phyloP scores from a whole-genome alignment of 2,113 vertebrate species.

The Solenodon paradoxus region DNA sequence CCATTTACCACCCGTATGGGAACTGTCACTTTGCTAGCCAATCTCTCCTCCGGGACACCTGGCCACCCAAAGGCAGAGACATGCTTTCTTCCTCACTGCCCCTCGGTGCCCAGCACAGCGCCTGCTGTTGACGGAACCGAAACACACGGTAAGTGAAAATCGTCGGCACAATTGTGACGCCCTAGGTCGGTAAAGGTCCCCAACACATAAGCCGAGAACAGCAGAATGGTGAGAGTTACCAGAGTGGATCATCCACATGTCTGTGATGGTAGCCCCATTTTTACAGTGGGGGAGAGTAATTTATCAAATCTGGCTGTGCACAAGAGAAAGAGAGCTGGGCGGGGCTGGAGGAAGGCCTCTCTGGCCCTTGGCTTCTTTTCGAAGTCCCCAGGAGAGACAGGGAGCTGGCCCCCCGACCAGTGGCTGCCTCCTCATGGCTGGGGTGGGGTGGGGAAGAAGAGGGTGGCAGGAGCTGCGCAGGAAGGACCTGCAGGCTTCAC shows the following conservation, averaged over 20 bases:
- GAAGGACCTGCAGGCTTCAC: not conserved
- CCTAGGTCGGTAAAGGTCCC: not conserved
- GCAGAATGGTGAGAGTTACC: not conserved
- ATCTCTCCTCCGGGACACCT: not conserved
- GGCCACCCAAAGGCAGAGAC: not conserved
- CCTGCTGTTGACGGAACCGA: no score
- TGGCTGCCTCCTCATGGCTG: no score
- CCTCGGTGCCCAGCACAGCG: not conserved
- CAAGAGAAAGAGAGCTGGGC: no score
- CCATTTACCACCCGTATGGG: rapidly evolving
- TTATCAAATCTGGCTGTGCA: rapidly evolving
- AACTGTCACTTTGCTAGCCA: not conserved
- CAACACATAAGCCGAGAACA: not conserved
- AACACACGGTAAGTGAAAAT: not conserved
- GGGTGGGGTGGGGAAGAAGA: not conserved
- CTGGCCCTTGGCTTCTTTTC: no score
- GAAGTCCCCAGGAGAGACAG: no score
- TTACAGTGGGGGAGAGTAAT: not conserved
- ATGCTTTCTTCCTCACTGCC: not conserved
- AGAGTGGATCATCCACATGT: not conserved
- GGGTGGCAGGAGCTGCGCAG: no score
- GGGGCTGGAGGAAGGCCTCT: not conserved
- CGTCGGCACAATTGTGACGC: rapidly evolving
- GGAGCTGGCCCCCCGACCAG: not conserved
- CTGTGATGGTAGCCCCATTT: not conserved